phyloP scores from a whole-genome alignment of 2,888 invertebrate genomes.

The Acleris literana region DNA sequence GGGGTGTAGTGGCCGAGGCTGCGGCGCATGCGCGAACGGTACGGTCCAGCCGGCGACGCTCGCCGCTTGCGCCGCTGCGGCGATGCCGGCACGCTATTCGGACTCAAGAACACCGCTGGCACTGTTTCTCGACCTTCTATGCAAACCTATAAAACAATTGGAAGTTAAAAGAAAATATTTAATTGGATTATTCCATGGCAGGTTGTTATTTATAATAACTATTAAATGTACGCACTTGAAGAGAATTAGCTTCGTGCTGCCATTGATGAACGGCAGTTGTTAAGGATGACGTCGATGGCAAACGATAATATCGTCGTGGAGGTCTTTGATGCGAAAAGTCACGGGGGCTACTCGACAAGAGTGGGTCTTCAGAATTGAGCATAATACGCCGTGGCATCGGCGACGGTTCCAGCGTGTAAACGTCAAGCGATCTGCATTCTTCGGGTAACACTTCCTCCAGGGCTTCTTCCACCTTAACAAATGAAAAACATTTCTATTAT shows the following conservation, averaged over 20 bases:
- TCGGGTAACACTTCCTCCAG: slow-evolving; percentile 92
- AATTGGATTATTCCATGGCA: not conserved
- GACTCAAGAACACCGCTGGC: slow-evolving; percentile 91
- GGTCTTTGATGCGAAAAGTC: slow-evolving; percentile 85
- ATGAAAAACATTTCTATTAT: not conserved
- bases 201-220: not conserved
- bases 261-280: slow-evolving; percentile 66
- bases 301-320: slow-evolving; percentile 62
- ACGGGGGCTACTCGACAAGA: slow-evolving; percentile 92
- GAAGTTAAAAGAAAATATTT: not conserved
- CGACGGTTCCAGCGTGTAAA: slow-evolving; percentile 86
- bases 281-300: slow-evolving; percentile 51
- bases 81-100: slow-evolving; percentile 87
- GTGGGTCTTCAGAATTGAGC: slow-evolving; percentile 93
- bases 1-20: slow-evolving; percentile 90
- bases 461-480: slow-evolving; percentile 89
- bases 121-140: slow-evolving; percentile 86
- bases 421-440: slow-evolving; percentile 85
- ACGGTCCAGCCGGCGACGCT: slow-evolving; percentile 85
- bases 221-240: slow-evolving; percentile 59
- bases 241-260: slow-evolving; percentile 68
- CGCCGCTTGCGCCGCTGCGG: slow-evolving; percentile 86
- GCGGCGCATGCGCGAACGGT: slow-evolving; percentile 77
- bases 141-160: slow-evolving; percentile 60
- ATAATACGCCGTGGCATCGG: slow-evolving; percentile 92